A percentile compares a stretch with the other conserved stretches of the same genome.
These are phyloP conservation scores for Lottia gigantea DNA, from an alignment of 2,888 invertebrate genomes.

Conservation along the genomic window DNA sequence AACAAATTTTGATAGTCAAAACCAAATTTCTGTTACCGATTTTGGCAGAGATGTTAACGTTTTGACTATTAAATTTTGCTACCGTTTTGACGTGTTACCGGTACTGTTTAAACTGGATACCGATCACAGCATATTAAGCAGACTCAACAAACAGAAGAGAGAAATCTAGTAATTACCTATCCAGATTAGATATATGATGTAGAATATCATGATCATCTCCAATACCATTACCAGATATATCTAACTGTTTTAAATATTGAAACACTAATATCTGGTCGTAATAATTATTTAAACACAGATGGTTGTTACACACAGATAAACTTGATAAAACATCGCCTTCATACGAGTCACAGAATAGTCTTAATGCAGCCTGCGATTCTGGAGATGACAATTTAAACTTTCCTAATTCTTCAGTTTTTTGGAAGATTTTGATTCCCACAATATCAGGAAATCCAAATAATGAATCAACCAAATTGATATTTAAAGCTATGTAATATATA, in stretches of 20 bases:
- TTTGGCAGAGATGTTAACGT: too few relatives aligned
- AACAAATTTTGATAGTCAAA: too few relatives aligned
- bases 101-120: too few relatives aligned
- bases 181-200: slow-evolving; percentile 25
- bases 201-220: slow-evolving; percentile 38
- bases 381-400: slow-evolving; percentile 9
- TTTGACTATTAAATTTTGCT: too few relatives aligned
- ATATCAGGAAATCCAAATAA: slow-evolving; percentile 36
- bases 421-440: slow-evolving; percentile 31
- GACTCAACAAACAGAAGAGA: too few relatives aligned
- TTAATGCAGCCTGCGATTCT: slow-evolving; percentile 11
- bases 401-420: slow-evolving; percentile 19
- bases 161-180: slow-evolving; percentile 14
- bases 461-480: slow-evolving; percentile 34
- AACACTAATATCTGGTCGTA: slow-evolving; percentile 29
- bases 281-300: slow-evolving; percentile 25
- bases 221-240: slow-evolving; percentile 28
- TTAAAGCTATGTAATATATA: slow-evolving; percentile 26
- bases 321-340: slow-evolving; percentile 18
- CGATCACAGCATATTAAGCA: too few relatives aligned
- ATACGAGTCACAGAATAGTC: slow-evolving; percentile 30
- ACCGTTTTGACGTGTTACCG: too few relatives aligned
- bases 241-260: slow-evolving; percentile 24
- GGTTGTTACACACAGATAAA: slow-evolving; percentile 22
- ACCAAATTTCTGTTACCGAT: too few relatives aligned